Evolutionary conservation across 1,140 invertebrate genomes (phyloP).

Genomic region (Trichonephila clavipes): DNA sequence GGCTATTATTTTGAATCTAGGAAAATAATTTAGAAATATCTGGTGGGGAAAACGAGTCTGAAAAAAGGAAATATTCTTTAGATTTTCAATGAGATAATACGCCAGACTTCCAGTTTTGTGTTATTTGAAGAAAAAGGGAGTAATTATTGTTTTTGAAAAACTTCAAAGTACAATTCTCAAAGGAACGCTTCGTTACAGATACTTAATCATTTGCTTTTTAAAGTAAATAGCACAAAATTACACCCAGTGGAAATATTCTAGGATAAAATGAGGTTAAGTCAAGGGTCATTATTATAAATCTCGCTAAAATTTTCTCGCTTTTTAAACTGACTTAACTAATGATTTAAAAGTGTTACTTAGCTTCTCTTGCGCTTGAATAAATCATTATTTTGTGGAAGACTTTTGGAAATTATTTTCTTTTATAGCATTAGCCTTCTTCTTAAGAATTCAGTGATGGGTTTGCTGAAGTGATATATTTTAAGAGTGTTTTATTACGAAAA

Average conservation of each 20-base stretch:
- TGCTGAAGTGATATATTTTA: background rate
- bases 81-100: background rate
- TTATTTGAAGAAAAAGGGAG: background rate
- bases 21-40: background rate
- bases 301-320: conserved; percentile 55
- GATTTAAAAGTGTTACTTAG: conserved; percentile 40
- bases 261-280: conserved; percentile 64
- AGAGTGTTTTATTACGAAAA: background rate
- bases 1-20: background rate
- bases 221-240: conserved; percentile 61
- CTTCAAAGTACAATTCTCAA: conserved; percentile 8
- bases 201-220: conserved; percentile 17
- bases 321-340: conserved; percentile 60
- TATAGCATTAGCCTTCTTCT: background rate
- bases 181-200: conserved; percentile 39
- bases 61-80: background rate
- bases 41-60: background rate
- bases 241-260: conserved; percentile 50
- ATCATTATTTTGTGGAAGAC: conserved; percentile 32
- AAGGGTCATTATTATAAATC: conserved; percentile 63
- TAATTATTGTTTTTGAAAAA: conserved; percentile 49
- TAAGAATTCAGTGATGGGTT: background rate
- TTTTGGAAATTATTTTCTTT: conserved; percentile 13
- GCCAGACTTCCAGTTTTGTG: background rate
- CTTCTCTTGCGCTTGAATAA: background rate